Evolutionary conservation across 35 echinoderm and acorn worm genomes (phyloP).

Genomic region (Strongylocentrotus purpuratus): DNA sequence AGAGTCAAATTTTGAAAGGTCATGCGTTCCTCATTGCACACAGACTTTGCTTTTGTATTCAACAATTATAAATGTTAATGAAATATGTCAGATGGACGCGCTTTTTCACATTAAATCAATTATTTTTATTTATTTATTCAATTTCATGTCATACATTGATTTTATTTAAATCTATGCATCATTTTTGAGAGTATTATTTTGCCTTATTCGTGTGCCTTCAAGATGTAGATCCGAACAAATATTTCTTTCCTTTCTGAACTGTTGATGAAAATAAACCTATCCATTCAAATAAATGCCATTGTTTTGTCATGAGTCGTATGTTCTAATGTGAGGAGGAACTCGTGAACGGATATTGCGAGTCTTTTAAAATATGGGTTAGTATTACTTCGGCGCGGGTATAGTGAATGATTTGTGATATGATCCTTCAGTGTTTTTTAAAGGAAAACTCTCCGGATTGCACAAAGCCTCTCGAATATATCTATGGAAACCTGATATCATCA

Average conservation of each 20-base stretch:
- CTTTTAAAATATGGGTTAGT: no score
- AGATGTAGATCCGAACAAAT: background rate
- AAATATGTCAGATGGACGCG: background rate
- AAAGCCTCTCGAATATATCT: no score
- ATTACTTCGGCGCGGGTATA: no score
- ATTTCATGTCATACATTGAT: background rate
- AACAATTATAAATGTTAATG: background rate
- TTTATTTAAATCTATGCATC: background rate
- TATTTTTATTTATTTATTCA: background rate
- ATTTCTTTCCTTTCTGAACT: background rate
- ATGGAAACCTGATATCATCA: no score
- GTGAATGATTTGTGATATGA: no score
- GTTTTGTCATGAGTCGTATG: background rate
- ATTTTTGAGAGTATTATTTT: conserved; percentile 15
- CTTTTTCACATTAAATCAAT: background rate
- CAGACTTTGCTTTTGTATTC: background rate
- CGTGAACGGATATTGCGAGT: background rate
- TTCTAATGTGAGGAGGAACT: background rate
- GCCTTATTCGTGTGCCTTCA: conserved; percentile 27
- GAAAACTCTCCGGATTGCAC: no score
- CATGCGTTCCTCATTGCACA: background rate
- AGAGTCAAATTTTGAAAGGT: background rate
- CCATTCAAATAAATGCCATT: background rate
- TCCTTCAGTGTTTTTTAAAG: no score
- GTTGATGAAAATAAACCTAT: background rate